Evolutionary conservation across 2,113 vertebrate species (phyloP).

Genomic region (Cavia porcellus): DNA sequence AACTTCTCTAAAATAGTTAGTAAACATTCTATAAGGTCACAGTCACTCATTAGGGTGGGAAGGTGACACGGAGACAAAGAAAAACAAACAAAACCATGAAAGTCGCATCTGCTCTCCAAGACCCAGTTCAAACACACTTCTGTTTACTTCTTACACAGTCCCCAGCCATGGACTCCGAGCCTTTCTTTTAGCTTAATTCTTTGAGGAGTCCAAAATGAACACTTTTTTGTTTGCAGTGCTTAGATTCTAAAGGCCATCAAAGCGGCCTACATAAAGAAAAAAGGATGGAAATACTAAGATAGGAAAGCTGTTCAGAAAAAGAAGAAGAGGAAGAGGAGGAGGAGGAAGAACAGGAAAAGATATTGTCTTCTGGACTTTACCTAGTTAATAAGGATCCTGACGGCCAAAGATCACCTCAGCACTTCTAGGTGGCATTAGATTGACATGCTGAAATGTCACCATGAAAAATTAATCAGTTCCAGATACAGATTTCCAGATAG

Average conservation of each 20-base stretch:
- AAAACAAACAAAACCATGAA: neutral
- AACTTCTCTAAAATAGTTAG: conserved; percentile 62
- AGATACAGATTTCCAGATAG: conserved; percentile 43
- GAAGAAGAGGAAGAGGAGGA: no score
- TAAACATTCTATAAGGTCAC: conserved; percentile 58
- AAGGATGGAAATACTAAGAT: neutral
- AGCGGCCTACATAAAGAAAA: neutral
- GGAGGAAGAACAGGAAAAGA: no score
- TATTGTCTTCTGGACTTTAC: neutral
- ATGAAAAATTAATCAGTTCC: conserved; percentile 60
- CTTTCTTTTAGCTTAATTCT: neutral
- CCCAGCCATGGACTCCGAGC: neutral
- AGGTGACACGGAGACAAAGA: neutral
- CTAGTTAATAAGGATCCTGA: neutral
- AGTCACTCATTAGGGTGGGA: neutral
- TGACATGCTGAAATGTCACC: conserved; percentile 67
- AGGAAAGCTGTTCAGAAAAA: neutral
- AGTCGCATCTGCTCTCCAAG: neutral
- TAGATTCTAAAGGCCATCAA: neutral
- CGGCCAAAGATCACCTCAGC: neutral
- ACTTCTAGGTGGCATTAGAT: conserved; percentile 12
- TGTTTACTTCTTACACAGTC: neutral
- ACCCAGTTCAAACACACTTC: neutral
- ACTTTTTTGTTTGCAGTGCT: neutral
- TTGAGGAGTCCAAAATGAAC: neutral